Conservation (phyloP, 2,113 vertebrate species). For the Boulengeromyrus knoepffleri region DNA sequence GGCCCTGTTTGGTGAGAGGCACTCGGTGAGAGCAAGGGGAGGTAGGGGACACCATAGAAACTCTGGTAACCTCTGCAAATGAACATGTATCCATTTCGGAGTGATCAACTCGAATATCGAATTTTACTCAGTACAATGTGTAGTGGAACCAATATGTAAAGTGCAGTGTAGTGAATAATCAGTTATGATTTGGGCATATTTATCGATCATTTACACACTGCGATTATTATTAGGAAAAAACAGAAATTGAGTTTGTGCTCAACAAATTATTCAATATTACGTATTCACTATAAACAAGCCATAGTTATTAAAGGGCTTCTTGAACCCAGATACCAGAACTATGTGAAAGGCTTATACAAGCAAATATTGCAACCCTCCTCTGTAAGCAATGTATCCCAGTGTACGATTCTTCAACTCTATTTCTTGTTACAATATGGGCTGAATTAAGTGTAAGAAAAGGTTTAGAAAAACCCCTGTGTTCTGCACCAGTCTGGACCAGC, state of each 20-base stretch:
- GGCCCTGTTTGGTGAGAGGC: constrained; percentile 64
- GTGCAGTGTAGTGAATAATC: background rate
- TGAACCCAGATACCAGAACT: background rate
- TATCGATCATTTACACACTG: background rate
- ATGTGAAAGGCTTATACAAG: background rate
- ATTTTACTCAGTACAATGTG: background rate
- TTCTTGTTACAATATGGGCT: background rate
- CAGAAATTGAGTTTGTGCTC: background rate
- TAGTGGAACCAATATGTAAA: background rate
- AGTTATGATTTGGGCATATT: background rate
- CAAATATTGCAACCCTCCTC: background rate
- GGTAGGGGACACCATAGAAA: background rate
- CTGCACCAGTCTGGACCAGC: background rate
- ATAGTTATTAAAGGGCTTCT: background rate
- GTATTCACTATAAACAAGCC: background rate
- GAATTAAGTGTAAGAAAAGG: background rate
- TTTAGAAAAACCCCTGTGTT: background rate
- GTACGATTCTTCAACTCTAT: background rate
- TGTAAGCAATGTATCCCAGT: background rate
- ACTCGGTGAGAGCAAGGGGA: background rate
- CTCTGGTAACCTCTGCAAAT: background rate
- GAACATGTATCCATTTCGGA: background rate
- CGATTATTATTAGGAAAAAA: background rate
- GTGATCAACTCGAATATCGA: background rate
- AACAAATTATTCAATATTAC: no score